These are phyloP conservation scores for Orycteropus afer DNA, from an alignment of 2,113 vertebrate species.

Conservation along the genomic window DNA sequence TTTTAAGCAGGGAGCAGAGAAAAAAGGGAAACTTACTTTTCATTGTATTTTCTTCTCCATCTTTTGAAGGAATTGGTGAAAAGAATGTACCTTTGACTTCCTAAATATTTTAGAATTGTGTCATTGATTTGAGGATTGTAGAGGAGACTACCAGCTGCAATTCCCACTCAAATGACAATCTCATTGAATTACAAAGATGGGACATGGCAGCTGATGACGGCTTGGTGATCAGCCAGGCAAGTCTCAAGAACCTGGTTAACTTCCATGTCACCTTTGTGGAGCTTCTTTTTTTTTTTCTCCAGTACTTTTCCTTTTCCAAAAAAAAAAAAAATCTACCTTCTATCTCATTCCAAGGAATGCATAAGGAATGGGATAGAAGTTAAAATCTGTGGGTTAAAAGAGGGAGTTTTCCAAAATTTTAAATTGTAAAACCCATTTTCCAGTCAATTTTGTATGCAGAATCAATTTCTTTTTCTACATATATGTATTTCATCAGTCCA, in stretches of 20 bases:
- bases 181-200: neutral
- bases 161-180: neutral
- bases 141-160: neutral
- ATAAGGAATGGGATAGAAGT: neutral
- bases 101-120: neutral
- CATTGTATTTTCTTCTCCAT: neutral
- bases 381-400: neutral
- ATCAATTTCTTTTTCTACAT: constrained; percentile 19
- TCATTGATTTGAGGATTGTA: neutral
- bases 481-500: neutral
- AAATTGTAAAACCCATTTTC: neutral
- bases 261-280: neutral
- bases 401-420: neutral
- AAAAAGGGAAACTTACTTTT: neutral
- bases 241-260: neutral
- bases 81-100: neutral
- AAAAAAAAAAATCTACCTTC: neutral
- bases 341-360: neutral
- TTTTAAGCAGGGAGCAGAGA: neutral
- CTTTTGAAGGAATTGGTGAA: neutral
- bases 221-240: neutral
- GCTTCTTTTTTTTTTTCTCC: neutral
- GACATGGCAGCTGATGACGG: neutral
- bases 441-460: neutral
- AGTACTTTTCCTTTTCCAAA: neutral